Base-by-base conservation (phyloP, 2,888 invertebrate genomes). In the Thumatha senex region DNA sequence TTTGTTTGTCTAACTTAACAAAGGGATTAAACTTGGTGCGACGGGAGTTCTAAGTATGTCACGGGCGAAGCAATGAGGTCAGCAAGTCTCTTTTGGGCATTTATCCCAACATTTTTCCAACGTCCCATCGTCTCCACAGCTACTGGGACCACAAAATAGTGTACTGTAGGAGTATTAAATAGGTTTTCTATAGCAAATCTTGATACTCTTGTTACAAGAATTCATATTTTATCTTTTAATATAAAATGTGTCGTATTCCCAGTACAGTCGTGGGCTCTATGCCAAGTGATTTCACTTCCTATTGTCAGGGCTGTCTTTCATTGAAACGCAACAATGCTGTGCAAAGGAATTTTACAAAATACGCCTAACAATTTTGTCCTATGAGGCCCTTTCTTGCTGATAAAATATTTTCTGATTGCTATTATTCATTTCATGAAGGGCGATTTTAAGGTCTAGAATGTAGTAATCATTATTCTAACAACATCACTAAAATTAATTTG, bases 221-320 rank as follows among this genome's bases (percentile, higher is more conserved):
- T 36, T 8, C 33, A 62, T 56, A 54, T 62, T 64, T 64, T 67
- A 62, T 67, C 56, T 51, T 45, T n/a, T n/a, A n/a, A n/a, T n/a
- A 45, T 40, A 57, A 58, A 61, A 61, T 63, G 61, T 58, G 61
- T 62, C 67, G 48, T 61, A 61, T 60, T 50, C 50, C 48, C 30
- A 43, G 54, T 56, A 58, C 50, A 44, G 56, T 61, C 56, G 54
- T 49, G 60, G 67, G 67, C 67, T 49, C 47, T 5, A 45, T 65
- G 80, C 79, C 80, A 80, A 76, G 57, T 67, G 55, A 58, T 66
- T 63, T 42, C 61, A 63, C 72, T 76, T 75, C 67, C 66, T 48
- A 58, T 58, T 63, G 40, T 48, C 46, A 74, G 75, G 75, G 73
- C 31, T 76, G 62, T 34, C 59, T 48, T 64, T 50, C 46, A 50